Conservation (phyloP, 1,140 invertebrate species). For the Popillia japonica region DNA sequence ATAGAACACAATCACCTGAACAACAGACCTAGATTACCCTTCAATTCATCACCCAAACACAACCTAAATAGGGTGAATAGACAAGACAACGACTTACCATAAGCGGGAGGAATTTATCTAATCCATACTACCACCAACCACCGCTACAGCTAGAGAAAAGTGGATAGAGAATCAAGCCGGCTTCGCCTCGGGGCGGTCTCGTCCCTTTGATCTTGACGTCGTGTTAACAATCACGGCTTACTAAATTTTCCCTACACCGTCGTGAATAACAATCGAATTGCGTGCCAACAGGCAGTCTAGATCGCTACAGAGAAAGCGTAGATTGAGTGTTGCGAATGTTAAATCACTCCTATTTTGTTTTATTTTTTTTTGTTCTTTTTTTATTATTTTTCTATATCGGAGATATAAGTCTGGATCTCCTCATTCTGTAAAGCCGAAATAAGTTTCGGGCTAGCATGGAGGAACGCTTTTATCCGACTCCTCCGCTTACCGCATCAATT, state of each 20-base stretch:
- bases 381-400: too few species aligned
- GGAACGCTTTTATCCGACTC: neutral
- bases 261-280: constrained; percentile 36
- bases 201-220: constrained; percentile 14
- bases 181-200: neutral
- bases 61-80: neutral
- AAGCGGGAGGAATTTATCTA: too few species aligned
- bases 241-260: constrained; percentile 4
- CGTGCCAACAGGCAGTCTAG: constrained; percentile 11
- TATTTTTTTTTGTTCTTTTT: too few species aligned
- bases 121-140: too few species aligned
- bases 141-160: constrained; percentile 1
- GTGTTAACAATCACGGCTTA: constrained; percentile 38
- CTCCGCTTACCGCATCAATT: constrained; percentile 22
- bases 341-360: too few species aligned
- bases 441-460: neutral
- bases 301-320: neutral
- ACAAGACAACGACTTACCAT: neutral
- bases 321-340: too few species aligned
- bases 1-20: too few species aligned
- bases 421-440: too few species aligned
- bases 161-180: neutral
- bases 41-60: too few species aligned
- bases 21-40: too few species aligned
- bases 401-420: too few species aligned